These are phyloP conservation scores for Schizothorax lantsangensis DNA, from an alignment of 2,797 vertebrate species.

Conservation along the genomic window DNA sequence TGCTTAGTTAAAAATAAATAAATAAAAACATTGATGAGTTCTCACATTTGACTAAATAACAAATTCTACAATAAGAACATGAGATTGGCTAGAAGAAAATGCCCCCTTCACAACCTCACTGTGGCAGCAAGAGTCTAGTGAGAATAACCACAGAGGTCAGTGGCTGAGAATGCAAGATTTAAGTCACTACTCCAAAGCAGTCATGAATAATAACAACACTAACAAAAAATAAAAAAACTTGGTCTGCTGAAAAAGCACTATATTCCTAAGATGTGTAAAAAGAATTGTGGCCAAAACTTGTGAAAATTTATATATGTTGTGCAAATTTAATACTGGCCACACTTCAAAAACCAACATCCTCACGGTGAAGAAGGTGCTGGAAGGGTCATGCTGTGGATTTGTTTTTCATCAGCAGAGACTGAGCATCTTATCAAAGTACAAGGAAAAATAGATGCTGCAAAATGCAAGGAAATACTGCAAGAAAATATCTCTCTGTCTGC, in stretches of 20 bases:
- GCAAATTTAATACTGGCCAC: neutral
- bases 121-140: neutral
- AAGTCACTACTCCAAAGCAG: neutral
- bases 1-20: neutral
- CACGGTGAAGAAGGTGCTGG: neutral
- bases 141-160: slow-evolving; percentile 2
- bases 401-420: neutral
- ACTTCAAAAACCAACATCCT: neutral
- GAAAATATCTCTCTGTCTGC: neutral
- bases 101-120: too few relatives aligned
- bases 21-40: neutral
- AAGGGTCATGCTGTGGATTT: neutral
- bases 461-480: neutral
- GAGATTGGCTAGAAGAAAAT: neutral
- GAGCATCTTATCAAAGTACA: neutral
- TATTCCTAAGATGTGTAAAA: neutral
- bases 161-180: neutral
- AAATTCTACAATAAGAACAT: neutral
- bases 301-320: neutral
- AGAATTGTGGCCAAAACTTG: neutral
- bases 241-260: neutral
- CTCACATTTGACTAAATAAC: neutral
- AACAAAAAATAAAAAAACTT: neutral
- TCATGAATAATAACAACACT: neutral
- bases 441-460: neutral